Base-by-base conservation (phyloP, 2,888 invertebrate genomes). In the Pogonocherus hispidulus region DNA sequence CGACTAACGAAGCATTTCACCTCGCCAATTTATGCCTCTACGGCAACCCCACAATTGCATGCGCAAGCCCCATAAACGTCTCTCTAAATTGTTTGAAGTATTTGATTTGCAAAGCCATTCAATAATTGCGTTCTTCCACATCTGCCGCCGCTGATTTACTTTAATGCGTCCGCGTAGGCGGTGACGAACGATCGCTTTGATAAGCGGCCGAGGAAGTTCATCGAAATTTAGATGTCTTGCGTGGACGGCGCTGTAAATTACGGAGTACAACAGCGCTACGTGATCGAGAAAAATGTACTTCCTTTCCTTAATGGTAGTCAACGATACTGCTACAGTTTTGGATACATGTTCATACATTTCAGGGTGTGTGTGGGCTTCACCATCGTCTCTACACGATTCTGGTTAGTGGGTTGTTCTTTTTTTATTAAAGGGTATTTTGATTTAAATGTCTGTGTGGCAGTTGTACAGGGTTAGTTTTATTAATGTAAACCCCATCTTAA, bases 41-140 rank as follows among this genome's bases (percentile, higher is more conserved):
- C 22, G 20, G 35, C 19, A 32, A 62, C 18, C 49, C 51, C 35
- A 62, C 63, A 63, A 63, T 63, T 44, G 63, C 63, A 63, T 63
- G 63, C 14, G 23, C 63, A 5, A 32, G 2, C n/a, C 23, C 63
- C 32, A 63, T 63, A 63, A 63, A 63, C 32, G 63, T 63, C 63
- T 41, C 32, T 2, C 54, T 63, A 46, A 55, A 54, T 63, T 55
- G 63, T 63, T 55, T 44, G 37, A 18, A 44, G 18, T 46, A 55
- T 55, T 63, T 54, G 63, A 63, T 63, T 46, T 54, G 63, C 44
- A 54, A 32, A 55, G 44, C 44, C 41, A 63, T 63, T 63, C 63
- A 63, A 63, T 63, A 54, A 63, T 54, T 54, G 63, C 63, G 20
- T 41, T 63, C 54, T 63, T 63, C 54, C 44, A 44, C 32, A 63